These are phyloP conservation scores for Colius striatus DNA, from an alignment of 2,113 vertebrate genomes.

Conservation along the genomic window DNA sequence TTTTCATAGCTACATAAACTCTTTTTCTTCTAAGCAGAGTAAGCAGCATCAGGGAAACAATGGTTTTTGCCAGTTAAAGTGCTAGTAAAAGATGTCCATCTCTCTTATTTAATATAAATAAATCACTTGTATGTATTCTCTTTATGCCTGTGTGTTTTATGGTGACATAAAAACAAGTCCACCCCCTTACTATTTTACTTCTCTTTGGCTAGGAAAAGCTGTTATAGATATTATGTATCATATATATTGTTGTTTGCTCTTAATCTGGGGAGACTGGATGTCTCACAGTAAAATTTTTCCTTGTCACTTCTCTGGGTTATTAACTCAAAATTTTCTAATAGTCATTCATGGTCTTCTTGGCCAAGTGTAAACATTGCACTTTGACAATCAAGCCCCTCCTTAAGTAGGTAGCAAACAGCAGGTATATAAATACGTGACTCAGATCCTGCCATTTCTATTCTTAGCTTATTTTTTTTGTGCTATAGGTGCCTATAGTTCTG, in stretches of 20 bases:
- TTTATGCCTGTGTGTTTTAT: not conserved
- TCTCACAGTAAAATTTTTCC: not conserved
- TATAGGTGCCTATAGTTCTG: not conserved
- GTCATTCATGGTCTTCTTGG: not conserved
- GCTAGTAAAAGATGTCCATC: not conserved
- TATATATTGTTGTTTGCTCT: not conserved
- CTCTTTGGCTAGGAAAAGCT: not conserved
- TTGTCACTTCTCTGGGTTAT: not conserved
- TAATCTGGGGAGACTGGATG: not conserved
- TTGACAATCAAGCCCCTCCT: not conserved
- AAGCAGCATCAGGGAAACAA: not conserved
- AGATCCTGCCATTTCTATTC: not conserved
- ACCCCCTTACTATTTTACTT: not conserved
- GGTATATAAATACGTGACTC: not conserved
- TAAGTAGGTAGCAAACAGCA: not conserved
- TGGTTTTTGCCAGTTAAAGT: not conserved
- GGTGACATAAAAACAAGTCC: not conserved
- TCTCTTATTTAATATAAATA: not conserved
- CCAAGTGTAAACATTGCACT: not conserved
- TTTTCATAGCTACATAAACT: not conserved
- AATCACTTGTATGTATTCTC: not conserved
- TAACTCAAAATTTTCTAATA: not conserved
- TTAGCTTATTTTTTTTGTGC: not conserved
- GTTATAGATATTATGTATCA: not conserved
- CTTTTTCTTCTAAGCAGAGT: not conserved